Evolutionary conservation across 1,140 invertebrate species (phyloP).

Genomic region (Patella vulgata): DNA sequence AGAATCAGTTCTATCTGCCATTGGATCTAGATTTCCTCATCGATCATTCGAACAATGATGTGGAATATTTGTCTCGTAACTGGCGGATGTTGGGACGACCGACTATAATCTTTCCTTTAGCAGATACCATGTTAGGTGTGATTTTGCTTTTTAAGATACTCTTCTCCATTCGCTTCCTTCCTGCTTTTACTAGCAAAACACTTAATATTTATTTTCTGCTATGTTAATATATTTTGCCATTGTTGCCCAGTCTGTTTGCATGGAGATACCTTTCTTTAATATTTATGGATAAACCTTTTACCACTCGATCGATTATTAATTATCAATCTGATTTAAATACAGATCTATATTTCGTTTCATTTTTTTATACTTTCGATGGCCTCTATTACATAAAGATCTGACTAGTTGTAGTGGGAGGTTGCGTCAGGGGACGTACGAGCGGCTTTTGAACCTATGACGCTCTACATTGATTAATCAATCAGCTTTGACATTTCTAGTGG

Average conservation of each 20-base stretch:
- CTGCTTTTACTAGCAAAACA: not conserved
- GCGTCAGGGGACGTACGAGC: too few species aligned
- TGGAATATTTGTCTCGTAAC: conserved; percentile 60
- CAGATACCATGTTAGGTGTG: conserved; percentile 91
- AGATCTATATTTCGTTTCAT: too few species aligned
- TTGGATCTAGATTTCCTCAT: conserved; percentile 62
- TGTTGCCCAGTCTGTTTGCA: not conserved
- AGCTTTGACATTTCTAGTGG: too few species aligned
- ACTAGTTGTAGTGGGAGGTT: too few species aligned
- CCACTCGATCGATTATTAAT: too few species aligned
- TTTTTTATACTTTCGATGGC: too few species aligned
- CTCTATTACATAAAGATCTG: too few species aligned
- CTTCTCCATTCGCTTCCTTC: conserved; percentile 1
- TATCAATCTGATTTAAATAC: too few species aligned
- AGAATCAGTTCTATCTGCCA: conserved; percentile 64
- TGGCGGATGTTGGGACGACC: conserved; percentile 71
- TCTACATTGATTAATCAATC: too few species aligned
- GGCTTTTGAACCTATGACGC: too few species aligned
- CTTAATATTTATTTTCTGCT: not conserved
- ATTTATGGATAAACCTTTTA: too few species aligned
- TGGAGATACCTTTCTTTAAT: too few species aligned
- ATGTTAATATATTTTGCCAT: not conserved
- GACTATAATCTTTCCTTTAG: conserved; percentile 66
- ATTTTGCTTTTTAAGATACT: not conserved
- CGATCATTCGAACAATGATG: conserved; percentile 62